Percentiles rank a stretch among this genome's conserved stretches.
Conservation (phyloP, 2,113 vertebrate species). For the Eublepharis macularius region DNA sequence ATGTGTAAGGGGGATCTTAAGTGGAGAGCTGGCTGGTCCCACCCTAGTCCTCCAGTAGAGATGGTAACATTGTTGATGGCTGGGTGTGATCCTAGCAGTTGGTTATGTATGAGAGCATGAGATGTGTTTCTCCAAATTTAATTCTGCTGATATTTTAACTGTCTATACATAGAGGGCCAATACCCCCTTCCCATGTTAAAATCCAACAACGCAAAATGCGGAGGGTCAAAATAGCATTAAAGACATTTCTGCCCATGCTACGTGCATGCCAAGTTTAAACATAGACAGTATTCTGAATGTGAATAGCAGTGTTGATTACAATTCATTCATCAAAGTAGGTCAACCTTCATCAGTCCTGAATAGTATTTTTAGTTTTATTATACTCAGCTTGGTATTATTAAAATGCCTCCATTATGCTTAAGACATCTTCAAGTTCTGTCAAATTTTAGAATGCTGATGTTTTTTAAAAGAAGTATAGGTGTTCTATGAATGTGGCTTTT, state of each 20-base stretch:
- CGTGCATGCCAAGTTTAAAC: not conserved
- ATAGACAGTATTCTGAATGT: not conserved
- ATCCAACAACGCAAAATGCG: not conserved
- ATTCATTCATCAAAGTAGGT: not conserved
- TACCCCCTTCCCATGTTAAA: not conserved
- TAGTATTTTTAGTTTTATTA: not conserved
- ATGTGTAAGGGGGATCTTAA: no score
- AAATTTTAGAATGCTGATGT: not conserved
- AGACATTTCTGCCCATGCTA: not conserved
- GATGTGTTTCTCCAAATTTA: conserved; percentile 17
- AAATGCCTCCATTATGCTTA: not conserved
- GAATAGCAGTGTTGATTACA: not conserved
- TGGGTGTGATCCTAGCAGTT: no score
- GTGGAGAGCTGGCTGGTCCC: no score
- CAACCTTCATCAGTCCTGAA: not conserved
- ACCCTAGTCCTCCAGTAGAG: no score
- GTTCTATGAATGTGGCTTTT: not conserved
- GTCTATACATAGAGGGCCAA: not conserved
- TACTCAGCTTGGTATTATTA: not conserved
- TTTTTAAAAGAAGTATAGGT: not conserved
- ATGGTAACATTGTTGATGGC: no score
- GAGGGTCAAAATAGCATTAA: not conserved
- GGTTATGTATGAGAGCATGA: not conserved
- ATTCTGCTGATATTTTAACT: conserved; percentile 7
- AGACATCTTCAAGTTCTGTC: not conserved